Evolutionary conservation across 2,888 invertebrate species (phyloP), one percentile per base, ranked within the genome.

Genomic region (Cantharis flavilabris): DNA sequence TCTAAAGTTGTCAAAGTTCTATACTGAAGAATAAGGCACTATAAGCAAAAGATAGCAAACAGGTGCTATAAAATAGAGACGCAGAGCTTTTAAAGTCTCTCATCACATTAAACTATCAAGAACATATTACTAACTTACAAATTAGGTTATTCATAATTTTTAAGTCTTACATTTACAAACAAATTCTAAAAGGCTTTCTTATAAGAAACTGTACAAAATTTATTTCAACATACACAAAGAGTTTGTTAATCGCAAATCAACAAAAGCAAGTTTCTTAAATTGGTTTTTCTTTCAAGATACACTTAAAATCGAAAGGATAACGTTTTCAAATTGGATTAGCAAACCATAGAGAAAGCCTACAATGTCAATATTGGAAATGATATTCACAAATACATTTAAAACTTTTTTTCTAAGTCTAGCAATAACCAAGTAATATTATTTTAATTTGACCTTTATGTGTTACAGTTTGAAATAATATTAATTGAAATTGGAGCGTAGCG

Each of bases 1-100:
- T 83, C 76, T 70, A 77, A 82, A 84, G 77, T 80, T 82, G 81
- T 80, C 82, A 80, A 82, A 80, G 74, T 80, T 79, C 75, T 80
- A 82, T 79, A 80, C 76, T 76, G 78, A 75, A 77, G 13, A n/a
- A 75, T 76, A 79, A 65, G 72, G 62, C 72, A 76, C 70, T 72
- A 72, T 75, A 77, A 78, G 79, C 74, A 76, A 76, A 75, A 75
- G 76, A 79, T 79, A 81, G 80, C 82, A 79, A 82, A 82, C 82
- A 82, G 82, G 82, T 82, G 82, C 80, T 80, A 82, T 82, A 82
- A 82, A 81, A 76, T 71, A 71, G 78, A 74, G 72, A 69, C 70
- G 30, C 70, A 75, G 62, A 78, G 78, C 75, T 78, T 67, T 72
- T 70, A 33, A 73, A 67, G n/a, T 26, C n/a, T 23, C 26, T 23